Conservation (phyloP, 2,888 invertebrate species). For the Cyclophora punctaria region DNA sequence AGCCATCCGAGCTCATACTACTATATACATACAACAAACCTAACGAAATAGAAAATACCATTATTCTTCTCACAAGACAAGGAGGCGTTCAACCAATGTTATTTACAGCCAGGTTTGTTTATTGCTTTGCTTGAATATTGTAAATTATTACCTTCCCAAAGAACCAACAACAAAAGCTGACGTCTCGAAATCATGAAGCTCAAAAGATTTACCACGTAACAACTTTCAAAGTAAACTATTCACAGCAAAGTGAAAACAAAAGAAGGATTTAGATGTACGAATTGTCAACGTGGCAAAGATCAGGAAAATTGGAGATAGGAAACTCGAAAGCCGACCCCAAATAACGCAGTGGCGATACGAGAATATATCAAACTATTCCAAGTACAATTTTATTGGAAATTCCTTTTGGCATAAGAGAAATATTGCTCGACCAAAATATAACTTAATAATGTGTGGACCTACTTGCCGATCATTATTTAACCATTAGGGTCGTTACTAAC, state of each 20-base stretch:
- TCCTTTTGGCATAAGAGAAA: slow-evolving; percentile 2
- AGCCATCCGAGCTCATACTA: slow-evolving; percentile 61
- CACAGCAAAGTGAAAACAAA: slow-evolving; percentile 12
- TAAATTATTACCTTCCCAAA: slow-evolving; percentile 21
- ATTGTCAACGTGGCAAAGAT: slow-evolving; percentile 21
- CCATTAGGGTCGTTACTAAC: slow-evolving; percentile 12
- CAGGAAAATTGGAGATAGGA: slow-evolving; percentile 20
- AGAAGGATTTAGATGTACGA: slow-evolving; percentile 16
- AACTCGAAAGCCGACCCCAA: slow-evolving; percentile 20
- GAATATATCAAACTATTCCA: slow-evolving; percentile 15
- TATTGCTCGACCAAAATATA: slow-evolving; percentile 5
- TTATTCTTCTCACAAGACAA: slow-evolving; percentile 68
- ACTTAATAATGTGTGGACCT: slow-evolving; percentile 1
- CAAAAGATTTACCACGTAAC: slow-evolving; percentile 10
- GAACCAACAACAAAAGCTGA: slow-evolving; percentile 10
- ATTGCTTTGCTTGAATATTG: slow-evolving; percentile 47
- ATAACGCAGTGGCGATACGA: slow-evolving; percentile 21
- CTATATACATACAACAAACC: slow-evolving; percentile 50
- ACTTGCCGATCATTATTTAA: slow-evolving; percentile 15
- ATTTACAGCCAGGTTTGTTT: slow-evolving; percentile 67
- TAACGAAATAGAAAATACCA: slow-evolving; percentile 73
- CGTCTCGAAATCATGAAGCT: slow-evolving; percentile 14
- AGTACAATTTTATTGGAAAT: slow-evolving; percentile 9
- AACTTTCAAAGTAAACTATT: slow-evolving; percentile 14
- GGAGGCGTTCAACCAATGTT: slow-evolving; percentile 68